Base-by-base conservation (phyloP, 2,797 vertebrate species). In the Fratercula arctica region DNA sequence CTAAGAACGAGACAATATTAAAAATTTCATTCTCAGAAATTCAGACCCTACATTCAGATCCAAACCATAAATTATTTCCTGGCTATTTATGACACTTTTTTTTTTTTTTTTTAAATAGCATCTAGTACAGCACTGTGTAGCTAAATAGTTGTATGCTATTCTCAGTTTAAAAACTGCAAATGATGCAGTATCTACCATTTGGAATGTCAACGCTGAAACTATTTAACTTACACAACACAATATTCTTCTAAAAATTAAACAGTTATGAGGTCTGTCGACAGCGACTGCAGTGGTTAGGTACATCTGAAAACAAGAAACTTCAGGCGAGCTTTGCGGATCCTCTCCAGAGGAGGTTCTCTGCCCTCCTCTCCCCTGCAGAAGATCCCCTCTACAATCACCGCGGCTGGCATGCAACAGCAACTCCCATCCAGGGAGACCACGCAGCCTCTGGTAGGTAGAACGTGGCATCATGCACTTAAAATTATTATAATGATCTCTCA, bases 141-240 rank as follows among this genome's bases (percentile, higher is more conserved):
- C 68, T 87, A 35, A 73, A 68, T 11, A 92, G 18, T 8, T 79
- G 33, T 35, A 68, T 15, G 35, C 63, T 57, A 50, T 11, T 89
- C 48, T 91, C 68, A 82, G 81, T 37, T 66, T 85, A 87, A 90
- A 82, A 77, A 35, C 68, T 70, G 72, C 60, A 89, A 56, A n/a
- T 9, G 11, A 74, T 43, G 39, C 2, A 3, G n/a, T 25, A 60
- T 16, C 50, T 35, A 23, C 46, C 35, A 80, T 3, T 0, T 0
- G 37, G 75, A 89, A 78, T 9, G 19, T 50, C 59, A 50, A 16
- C 5, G 28, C 3, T 68, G 61, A 85, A 85, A 70, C 33, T 28
- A 57, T 26, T 72, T 46, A 51, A 78, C 18, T 87, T 57, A n/a
- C 19, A 67, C 25, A 39, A 89, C 25, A 86, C 50, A 84, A 50